Evolutionary conservation across 2,797 vertebrate genomes (phyloP).

Genomic region (Acanthurus leucopareius): DNA sequence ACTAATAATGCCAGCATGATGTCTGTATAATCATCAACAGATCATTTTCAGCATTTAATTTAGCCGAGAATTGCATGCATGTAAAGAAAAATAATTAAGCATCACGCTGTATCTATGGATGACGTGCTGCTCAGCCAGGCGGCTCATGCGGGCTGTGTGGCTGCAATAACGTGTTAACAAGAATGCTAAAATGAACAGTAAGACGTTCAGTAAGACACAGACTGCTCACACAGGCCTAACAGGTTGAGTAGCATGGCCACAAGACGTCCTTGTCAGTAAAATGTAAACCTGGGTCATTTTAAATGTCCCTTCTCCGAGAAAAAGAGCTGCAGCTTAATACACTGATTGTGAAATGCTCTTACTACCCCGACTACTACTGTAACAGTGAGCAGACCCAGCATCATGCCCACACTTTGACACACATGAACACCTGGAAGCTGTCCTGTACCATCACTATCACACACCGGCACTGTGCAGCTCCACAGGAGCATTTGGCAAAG

Average conservation of each 20-base stretch:
- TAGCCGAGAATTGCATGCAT: too few relatives aligned
- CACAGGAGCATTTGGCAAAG: slow-evolving; percentile 20
- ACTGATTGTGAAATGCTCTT: background rate
- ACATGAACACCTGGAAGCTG: slow-evolving; percentile 40
- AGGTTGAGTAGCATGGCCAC: background rate
- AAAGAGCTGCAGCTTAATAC: background rate
- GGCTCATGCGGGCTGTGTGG: too few relatives aligned
- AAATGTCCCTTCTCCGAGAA: background rate
- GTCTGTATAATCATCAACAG: too few relatives aligned
- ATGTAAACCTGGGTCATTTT: background rate
- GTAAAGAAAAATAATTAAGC: too few relatives aligned
- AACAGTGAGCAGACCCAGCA: background rate
- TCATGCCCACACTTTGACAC: background rate
- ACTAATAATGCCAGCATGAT: too few relatives aligned
- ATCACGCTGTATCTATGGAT: too few relatives aligned
- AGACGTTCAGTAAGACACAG: too few relatives aligned
- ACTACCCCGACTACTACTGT: background rate
- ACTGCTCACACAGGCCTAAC: too few relatives aligned
- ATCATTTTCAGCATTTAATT: too few relatives aligned
- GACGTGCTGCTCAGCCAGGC: too few relatives aligned
- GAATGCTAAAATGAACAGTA: too few relatives aligned
- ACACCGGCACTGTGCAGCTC: slow-evolving; percentile 4
- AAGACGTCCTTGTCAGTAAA: background rate
- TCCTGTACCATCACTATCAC: slow-evolving; percentile 32
- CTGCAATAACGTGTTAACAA: too few relatives aligned